These are phyloP conservation scores for Dynastes hyllus DNA, from an alignment of 2,888 invertebrate genomes.

Conservation along the genomic window DNA sequence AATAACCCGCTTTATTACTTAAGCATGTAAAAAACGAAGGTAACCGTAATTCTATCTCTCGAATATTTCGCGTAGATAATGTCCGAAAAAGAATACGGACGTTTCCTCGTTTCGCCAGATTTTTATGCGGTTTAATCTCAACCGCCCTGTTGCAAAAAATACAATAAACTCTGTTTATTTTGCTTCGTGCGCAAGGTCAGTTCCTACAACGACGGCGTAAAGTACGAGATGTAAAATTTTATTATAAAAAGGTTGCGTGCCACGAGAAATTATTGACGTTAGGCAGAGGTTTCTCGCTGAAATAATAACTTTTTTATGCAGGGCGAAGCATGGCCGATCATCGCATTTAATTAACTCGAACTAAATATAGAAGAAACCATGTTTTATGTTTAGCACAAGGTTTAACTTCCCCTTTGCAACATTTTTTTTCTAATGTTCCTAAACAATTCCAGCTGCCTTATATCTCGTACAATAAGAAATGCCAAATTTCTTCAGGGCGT, in stretches of 20 bases:
- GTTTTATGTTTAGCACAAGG: too few species aligned
- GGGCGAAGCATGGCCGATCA: neutral
- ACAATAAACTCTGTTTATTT: constrained; percentile 42
- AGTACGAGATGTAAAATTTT: constrained; percentile 36
- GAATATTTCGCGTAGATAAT: constrained; percentile 25
- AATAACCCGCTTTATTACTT: constrained; percentile 41
- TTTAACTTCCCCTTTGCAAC: too few species aligned
- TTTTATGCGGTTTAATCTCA: constrained; percentile 26
- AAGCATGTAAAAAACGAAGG: constrained; percentile 23
- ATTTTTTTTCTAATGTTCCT: too few species aligned
- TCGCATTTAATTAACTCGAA: constrained; percentile 11
- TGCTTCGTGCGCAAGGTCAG: constrained; percentile 6
- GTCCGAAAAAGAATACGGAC: constrained; percentile 7
- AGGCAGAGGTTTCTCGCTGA: neutral
- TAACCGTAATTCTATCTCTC: neutral
- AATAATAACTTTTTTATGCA: constrained; percentile 2
- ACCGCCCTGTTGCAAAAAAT: constrained; percentile 12
- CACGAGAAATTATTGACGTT: neutral
- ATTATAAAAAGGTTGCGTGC: constrained; percentile 15
- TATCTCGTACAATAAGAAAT: too few species aligned
- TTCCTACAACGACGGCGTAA: neutral
- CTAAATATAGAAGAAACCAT: neutral
- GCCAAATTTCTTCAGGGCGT: too few species aligned
- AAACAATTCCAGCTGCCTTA: too few species aligned
- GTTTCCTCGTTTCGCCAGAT: constrained; percentile 25